Percentiles rank a stretch among this genome's conserved stretches.
Conservation (phyloP, 2,797 vertebrate genomes). For the Myoxocephalus aenaeus region DNA sequence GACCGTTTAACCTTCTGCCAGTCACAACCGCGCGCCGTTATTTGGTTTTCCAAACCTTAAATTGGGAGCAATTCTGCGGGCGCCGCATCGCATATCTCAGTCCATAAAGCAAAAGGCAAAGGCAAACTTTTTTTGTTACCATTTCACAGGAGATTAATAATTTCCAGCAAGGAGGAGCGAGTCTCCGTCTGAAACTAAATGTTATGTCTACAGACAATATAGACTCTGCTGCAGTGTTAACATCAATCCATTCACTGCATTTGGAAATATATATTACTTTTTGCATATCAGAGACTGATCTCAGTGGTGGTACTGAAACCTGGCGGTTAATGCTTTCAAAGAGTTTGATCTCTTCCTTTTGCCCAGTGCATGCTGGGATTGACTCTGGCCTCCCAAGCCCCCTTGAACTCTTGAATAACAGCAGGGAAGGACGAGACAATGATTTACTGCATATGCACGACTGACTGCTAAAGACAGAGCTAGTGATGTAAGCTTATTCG, state of each 20-base stretch:
- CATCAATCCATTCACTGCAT: slow-evolving; percentile 24
- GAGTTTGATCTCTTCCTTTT: slow-evolving; percentile 10
- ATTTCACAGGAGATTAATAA: slow-evolving; percentile 72
- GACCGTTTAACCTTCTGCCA: slow-evolving; percentile 75
- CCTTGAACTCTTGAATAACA: not conserved
- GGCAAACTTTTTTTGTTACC: slow-evolving; percentile 63
- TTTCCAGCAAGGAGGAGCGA: slow-evolving; percentile 28
- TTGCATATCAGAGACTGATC: slow-evolving; percentile 3
- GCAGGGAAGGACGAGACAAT: not conserved
- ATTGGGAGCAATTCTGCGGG: slow-evolving; percentile 55
- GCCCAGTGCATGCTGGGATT: slow-evolving; percentile 12
- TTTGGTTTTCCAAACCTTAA: slow-evolving; percentile 64
- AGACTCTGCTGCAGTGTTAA: slow-evolving; percentile 33
- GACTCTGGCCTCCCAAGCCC: not conserved
- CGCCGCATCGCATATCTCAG: slow-evolving; percentile 52
- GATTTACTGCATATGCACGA: slow-evolving; percentile 5
- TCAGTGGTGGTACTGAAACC: slow-evolving; percentile 2
- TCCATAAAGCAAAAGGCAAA: slow-evolving; percentile 65
- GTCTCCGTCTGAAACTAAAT: slow-evolving; percentile 37
- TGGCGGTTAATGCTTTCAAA: not conserved
- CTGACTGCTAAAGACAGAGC: not conserved
- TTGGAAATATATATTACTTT: slow-evolving; percentile 23
- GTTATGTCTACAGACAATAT: slow-evolving; percentile 53
- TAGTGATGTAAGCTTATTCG: not conserved
- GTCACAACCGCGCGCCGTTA: slow-evolving; percentile 55